Base-by-base conservation (phyloP, 2,797 vertebrate species). In the Acanthurus tractus region DNA sequence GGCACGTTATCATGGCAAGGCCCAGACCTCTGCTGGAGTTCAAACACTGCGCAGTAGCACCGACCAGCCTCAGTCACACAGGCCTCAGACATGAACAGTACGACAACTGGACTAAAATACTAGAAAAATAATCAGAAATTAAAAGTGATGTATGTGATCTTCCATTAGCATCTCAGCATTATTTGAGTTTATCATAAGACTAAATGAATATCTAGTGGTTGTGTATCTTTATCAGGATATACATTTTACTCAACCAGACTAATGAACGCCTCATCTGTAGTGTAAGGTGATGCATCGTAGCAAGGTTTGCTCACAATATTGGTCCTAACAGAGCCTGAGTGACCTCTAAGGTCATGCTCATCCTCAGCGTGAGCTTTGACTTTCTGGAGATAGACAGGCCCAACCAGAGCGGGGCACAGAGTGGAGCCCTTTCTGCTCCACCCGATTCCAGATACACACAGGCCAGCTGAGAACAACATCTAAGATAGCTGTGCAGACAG, bases 1-100 rank as follows among this genome's bases (percentile, higher is more conserved):
- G 88, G 83, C 84, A 87, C 56, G 54, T 94, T 93, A 93, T 94
- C 92, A 85, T 85, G 88, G 83, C 76, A 70, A 84, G 87, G 87
- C 76, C 89, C 70, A 76, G 91, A 89, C 89, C 86, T 83, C 65
- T 86, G 81, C 77, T 65, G 15, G 67, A 85, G 84, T 88, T 89
- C 78, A 92, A 73, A 85, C 89, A 79, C 82, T 71, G 68, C 79
- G 76, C 74, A 87, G 76, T 46, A 73, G 72, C 75, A 74, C 45
- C 4, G 38, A 22, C 25, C 71, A 71, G 56, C 49, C 66, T 79
- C 64, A 77, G 83, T 66, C 77, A 82, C 82, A 79, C 54, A 78
- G 64, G 79, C 70, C 76, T 72, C 54, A 74, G 63, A 76, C 49
- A 67, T 45, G 64, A 78, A 40, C 46, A 56, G 8, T 17, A 59